A percentile compares a stretch with the other conserved stretches of the same genome.
Evolutionary conservation across 2,797 vertebrate species (phyloP).

Genomic region (Monodelphis domestica): DNA sequence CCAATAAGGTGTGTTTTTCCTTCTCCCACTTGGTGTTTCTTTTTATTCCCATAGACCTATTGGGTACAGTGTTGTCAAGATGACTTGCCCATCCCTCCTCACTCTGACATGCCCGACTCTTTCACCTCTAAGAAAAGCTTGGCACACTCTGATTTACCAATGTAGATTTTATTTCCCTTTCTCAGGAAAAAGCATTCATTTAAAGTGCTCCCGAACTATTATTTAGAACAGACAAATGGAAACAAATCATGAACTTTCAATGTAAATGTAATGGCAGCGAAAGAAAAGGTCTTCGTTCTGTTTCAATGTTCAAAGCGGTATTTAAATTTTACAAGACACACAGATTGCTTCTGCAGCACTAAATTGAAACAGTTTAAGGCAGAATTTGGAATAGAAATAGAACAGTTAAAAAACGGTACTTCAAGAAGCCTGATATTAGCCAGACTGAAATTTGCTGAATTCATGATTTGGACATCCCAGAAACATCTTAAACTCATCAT

Average conservation of each 20-base stretch:
- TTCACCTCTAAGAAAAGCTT: background rate
- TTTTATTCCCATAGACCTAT: background rate
- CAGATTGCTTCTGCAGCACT: constrained; percentile 4
- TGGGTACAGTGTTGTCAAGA: background rate
- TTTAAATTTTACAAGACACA: constrained; percentile 47
- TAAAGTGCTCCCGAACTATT: background rate
- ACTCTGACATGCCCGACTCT: background rate
- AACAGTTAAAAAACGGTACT: constrained; percentile 26
- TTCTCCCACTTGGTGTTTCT: background rate
- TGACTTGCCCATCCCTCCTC: background rate
- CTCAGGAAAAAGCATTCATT: background rate
- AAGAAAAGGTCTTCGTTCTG: constrained; percentile 43
- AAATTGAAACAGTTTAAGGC: constrained; percentile 47
- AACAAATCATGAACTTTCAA: constrained; percentile 20
- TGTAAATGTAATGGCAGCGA: constrained; percentile 47
- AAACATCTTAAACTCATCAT: background rate
- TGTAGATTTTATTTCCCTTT: background rate
- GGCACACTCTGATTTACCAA: background rate
- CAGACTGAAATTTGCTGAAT: constrained; percentile 31
- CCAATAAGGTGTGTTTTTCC: background rate
- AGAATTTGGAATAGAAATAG: constrained; percentile 56
- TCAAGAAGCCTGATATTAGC: constrained; percentile 23
- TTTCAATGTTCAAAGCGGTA: constrained; percentile 8
- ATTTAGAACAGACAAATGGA: constrained; percentile 5
- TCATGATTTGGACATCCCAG: background rate